Base-by-base conservation (phyloP, 1,140 invertebrate species). In the Drosophila auraria region DNA sequence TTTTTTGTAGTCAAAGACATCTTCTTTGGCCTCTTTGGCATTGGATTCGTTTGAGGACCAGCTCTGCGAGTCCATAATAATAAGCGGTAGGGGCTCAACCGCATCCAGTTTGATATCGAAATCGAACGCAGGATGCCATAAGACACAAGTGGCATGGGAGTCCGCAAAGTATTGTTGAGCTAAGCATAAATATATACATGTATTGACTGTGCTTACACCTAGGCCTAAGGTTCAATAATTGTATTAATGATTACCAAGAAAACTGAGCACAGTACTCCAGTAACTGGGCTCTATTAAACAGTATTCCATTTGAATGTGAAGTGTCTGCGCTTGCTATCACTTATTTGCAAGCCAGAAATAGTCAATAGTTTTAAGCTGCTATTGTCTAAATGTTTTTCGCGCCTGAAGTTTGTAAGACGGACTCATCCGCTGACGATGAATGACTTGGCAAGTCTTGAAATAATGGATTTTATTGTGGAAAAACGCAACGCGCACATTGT, bases 181-280 rank as follows among this genome's bases (percentile, higher is more conserved):
- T 91, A 36, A 27, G 59, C 25, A 27, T 25, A 45, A 7, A 33
- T 33, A 33, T 36, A 36, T 36, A 36, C 6, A 6, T 27, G 27
- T 45, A 23, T 54, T 30, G 27, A 8, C 2, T 33, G 8, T 66
- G 23, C 5, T 12, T 8, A 56, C 23, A 36, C 11, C 33, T 8
- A 53, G 1, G 2, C 33, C 17, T 17, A 30, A 9, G 0, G n/a
- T 33, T 25, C 42, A 20, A 62, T 3, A 54, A 14, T 38, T 38
- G 8, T 33, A 27, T 42, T 23, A 11, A 61, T 47, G 53, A 45
- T 78, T 57, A 92, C 91, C 76, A 12, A 92, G 45, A 65, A 91
- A 78, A 65, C 64, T 83, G 15, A 92, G 59, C 36, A 92, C 69
- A n/a, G 60, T 61, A 3, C 81, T 70, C 87, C 77, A 92, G 27